Percentiles rank a stretch among this genome's conserved stretches.
Conservation (phyloP, 2,797 vertebrate genomes). For the Cheracebus regulus region DNA sequence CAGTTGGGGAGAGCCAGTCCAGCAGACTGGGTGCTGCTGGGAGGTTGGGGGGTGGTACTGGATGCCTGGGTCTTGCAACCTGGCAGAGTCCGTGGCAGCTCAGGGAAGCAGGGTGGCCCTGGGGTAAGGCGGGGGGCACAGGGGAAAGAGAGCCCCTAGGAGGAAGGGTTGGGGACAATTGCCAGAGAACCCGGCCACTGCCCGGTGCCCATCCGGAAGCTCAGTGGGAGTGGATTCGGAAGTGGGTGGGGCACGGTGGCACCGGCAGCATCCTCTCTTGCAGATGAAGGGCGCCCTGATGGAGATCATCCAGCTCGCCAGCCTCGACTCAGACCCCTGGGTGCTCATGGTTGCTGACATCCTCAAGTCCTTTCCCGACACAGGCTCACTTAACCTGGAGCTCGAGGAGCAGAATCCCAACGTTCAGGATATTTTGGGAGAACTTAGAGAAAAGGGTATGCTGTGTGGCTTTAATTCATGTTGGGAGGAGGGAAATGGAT, state of each 20-base stretch:
- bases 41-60: background rate
- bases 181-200: background rate
- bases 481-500: too few species aligned
- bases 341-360: constrained; percentile 99
- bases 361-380: constrained; percentile 98
- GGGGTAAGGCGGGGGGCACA: background rate
- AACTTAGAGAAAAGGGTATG: constrained; percentile 97
- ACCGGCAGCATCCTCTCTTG: constrained; percentile 21
- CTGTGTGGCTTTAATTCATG: background rate
- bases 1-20: too few species aligned
- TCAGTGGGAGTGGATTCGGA: background rate
- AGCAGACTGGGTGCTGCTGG: too few species aligned
- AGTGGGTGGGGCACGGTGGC: background rate
- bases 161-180: too few species aligned
- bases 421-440: constrained; percentile 97
- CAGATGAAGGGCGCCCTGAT: constrained; percentile 98
- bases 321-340: constrained; percentile 98
- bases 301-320: constrained; percentile 97
- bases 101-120: background rate
- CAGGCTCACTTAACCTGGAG: constrained; percentile 96
- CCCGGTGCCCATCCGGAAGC: background rate
- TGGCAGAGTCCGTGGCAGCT: background rate
- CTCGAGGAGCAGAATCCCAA: constrained; percentile 99
- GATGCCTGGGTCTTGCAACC: too few species aligned
- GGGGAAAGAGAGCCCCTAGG: background rate